Evolutionary conservation across 2,888 invertebrate species (phyloP).

Genomic region (Allophyes oxyacanthae): DNA sequence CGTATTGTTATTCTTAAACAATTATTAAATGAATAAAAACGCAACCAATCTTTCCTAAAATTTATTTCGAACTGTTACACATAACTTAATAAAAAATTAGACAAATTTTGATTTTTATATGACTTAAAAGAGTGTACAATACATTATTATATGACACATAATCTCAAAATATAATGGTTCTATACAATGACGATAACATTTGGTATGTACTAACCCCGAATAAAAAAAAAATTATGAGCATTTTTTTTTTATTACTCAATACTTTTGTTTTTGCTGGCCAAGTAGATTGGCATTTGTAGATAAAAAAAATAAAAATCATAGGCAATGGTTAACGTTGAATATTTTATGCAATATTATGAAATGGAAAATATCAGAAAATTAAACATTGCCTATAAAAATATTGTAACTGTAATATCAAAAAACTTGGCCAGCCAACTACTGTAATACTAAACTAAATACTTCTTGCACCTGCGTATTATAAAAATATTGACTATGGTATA

Average conservation of each 20-base stretch:
- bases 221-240: constrained; percentile 43
- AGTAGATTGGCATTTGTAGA: constrained; percentile 25
- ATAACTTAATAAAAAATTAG: constrained; percentile 77
- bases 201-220: constrained; percentile 56
- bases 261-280: constrained; percentile 41
- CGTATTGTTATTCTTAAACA: background rate
- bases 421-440: constrained; percentile 27
- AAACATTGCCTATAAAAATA: too few species aligned
- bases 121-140: constrained; percentile 56
- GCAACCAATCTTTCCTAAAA: constrained; percentile 66
- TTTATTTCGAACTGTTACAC: constrained; percentile 83
- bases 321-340: background rate
- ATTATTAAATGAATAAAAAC: constrained; percentile 47
- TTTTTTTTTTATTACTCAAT: constrained; percentile 39
- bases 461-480: constrained; percentile 79
- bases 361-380: too few species aligned
- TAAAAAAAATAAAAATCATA: background rate
- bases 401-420: constrained; percentile 10
- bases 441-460: constrained; percentile 76
- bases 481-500: constrained; percentile 77
- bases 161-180: constrained; percentile 81
- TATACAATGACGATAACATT: constrained; percentile 75
- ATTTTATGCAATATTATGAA: too few species aligned
- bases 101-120: constrained; percentile 39
- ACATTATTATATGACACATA: constrained; percentile 74